Percentiles rank a stretch among this genome's conserved stretches.
Conservation (phyloP, 1,140 invertebrate genomes). For the Heliothis subflexa region DNA sequence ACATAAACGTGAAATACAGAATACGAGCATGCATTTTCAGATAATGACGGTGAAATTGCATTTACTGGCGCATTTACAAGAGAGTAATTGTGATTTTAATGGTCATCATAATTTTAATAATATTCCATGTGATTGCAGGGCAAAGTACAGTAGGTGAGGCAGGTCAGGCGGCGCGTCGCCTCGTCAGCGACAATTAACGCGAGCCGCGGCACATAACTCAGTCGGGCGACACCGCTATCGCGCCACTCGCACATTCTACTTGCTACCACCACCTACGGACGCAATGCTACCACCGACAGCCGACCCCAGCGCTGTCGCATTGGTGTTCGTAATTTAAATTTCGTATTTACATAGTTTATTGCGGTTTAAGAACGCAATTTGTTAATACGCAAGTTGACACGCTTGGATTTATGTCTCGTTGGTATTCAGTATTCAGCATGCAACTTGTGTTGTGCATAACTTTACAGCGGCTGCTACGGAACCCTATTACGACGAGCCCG, state of each 20-base stretch:
- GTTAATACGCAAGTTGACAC: slow-evolving; percentile 56
- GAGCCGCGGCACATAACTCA: slow-evolving; percentile 61
- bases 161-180: slow-evolving; percentile 41
- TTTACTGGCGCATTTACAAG: slow-evolving; percentile 9
- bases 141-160: slow-evolving; percentile 46
- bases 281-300: slow-evolving; percentile 48
- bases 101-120: slow-evolving; percentile 30
- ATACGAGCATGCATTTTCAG: not conserved
- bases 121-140: slow-evolving; percentile 1
- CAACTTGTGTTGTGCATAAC: slow-evolving; percentile 43
- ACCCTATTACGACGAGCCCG: slow-evolving; percentile 20
- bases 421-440: slow-evolving; percentile 47
- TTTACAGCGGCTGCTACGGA: slow-evolving; percentile 34
- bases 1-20: not conserved
- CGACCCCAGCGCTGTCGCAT: slow-evolving; percentile 60
- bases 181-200: slow-evolving; percentile 68
- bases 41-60: slow-evolving; percentile 10
- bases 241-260: slow-evolving; percentile 60
- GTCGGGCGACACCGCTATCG: slow-evolving; percentile 59
- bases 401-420: slow-evolving; percentile 52
- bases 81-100: slow-evolving; percentile 30
- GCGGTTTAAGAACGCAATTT: slow-evolving; percentile 79
- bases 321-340: slow-evolving; percentile 79
- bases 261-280: slow-evolving; percentile 61
- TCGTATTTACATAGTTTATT: slow-evolving; percentile 78